Evolutionary conservation across 2,113 vertebrate species (phyloP), one percentile per base, ranked within the genome.

Genomic region (Xiphophorus couchianus): DNA sequence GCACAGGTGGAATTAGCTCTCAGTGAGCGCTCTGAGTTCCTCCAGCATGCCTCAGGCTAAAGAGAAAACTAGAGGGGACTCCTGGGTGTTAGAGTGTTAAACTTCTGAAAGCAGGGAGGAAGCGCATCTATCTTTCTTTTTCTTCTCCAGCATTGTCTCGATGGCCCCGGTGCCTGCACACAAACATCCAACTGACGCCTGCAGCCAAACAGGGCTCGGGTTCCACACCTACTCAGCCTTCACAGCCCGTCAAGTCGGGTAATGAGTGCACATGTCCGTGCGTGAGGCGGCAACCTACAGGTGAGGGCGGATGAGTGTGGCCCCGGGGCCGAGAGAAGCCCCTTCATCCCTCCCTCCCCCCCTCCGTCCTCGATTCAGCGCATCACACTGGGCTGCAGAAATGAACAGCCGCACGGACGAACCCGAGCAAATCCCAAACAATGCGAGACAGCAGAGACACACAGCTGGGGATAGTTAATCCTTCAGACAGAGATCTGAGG

Each of bases 381-480:
- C 73, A 62, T 90, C 91, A 86, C 86, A 82, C 86, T 81, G 88
- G 70, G 88, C 81, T 67, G 76, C 71, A 42, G 90, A 83, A 90
- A 90, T 85, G 86, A 88, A 86, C 83, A 86, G 73, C 85, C 67
- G 84, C 87, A 73, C 76, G 69, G 84, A 86, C 69, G 85, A 81
- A 73, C 76, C 84, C 11, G 82, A 86, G 82, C 83, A 73, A 79
- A 90, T 89, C 89, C 78, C 85, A 87, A 93, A 93, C 86, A 90
- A 87, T 80, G 84, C 82, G 62, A 90, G 88, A 90, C 84, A 84
- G 90, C 84, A 29, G 89, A 92, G 84, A 87, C 89, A 80, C 90
- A 62, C 88, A 4, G 89, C 89, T 84, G 91, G 89, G 91, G 90
- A 90, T 48, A 86, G 86, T 84, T 92, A 91, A 92, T 93, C 91